These are phyloP conservation scores for Metallyticus violacea DNA, from an alignment of 2,888 invertebrate genomes.

Conservation along the genomic window DNA sequence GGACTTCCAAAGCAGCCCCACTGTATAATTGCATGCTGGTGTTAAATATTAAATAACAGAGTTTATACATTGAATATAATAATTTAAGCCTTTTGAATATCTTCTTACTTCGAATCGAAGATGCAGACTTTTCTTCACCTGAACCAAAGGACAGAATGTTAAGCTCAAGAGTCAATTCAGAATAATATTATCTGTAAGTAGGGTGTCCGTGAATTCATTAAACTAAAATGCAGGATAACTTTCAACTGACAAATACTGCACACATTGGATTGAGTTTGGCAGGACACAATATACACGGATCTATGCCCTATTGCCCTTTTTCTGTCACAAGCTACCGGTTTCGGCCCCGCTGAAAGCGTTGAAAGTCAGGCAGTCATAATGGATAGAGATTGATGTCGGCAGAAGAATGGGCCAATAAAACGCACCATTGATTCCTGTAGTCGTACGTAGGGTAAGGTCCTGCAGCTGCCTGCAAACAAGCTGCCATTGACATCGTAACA, in stretches of 20 bases:
- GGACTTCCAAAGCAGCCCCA: no score
- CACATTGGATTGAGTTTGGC: not conserved
- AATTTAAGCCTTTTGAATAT: not conserved
- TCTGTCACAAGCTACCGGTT: not conserved
- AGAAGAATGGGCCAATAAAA: conserved; percentile 31
- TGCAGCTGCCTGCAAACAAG: not conserved
- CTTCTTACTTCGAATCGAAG: not conserved
- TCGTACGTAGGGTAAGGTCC: not conserved
- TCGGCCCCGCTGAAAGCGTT: not conserved
- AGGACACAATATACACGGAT: not conserved
- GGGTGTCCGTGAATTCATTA: not conserved
- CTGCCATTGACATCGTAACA: conserved; percentile 1
- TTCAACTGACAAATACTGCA: conserved; percentile 5
- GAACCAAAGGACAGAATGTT: not conserved
- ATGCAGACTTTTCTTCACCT: no score
- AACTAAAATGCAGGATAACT: not conserved
- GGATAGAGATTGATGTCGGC: conserved; percentile 29
- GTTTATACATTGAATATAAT: no score
- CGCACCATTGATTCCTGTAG: conserved; percentile 27
- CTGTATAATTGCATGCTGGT: no score
- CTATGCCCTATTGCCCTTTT: not conserved
- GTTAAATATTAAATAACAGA: no score
- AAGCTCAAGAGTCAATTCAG: not conserved
- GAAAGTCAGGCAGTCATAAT: conserved; percentile 20
- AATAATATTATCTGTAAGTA: not conserved